Percentiles rank a stretch among this genome's conserved stretches.
Evolutionary conservation across 2,888 invertebrate species (phyloP).

Genomic region (Alloplasta piceator): DNA sequence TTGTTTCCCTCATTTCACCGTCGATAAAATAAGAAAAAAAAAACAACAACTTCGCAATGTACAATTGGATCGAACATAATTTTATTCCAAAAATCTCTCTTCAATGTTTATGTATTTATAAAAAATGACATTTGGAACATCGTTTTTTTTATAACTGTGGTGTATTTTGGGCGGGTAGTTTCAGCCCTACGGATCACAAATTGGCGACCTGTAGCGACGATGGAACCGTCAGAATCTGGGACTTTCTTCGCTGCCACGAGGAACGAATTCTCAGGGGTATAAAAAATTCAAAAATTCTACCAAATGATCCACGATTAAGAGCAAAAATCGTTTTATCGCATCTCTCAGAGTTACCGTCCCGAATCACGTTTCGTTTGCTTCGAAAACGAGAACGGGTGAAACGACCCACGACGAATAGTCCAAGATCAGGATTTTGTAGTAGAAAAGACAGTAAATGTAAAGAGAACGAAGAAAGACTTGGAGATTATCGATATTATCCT

Average conservation of each 20-base stretch:
- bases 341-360: not conserved
- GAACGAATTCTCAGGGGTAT: conserved; percentile 94
- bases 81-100: conserved; percentile 4
- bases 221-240: conserved; percentile 99
- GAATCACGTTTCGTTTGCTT: not conserved
- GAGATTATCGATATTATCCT: conserved; percentile 63
- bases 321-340: not conserved
- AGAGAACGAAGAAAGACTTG: conserved; percentile 1
- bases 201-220: conserved; percentile 99
- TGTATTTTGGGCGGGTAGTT: conserved; percentile 87
- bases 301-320: conserved; percentile 1
- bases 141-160: conserved; percentile 65
- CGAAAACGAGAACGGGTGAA: not conserved
- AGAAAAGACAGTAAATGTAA: not conserved
- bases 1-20: conserved; percentile 15
- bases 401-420: not conserved
- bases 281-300: conserved; percentile 45
- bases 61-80: conserved; percentile 8
- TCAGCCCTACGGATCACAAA: conserved; percentile 99
- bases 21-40: conserved; percentile 44
- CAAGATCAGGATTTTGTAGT: not conserved
- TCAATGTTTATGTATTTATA: conserved; percentile 24
- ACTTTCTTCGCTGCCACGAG: conserved; percentile 98
- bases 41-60: conserved; percentile 36
- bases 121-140: conserved; percentile 57